Evolutionary conservation across 2,113 vertebrate species (phyloP).

Genomic region (Picathartes gymnocephalus): DNA sequence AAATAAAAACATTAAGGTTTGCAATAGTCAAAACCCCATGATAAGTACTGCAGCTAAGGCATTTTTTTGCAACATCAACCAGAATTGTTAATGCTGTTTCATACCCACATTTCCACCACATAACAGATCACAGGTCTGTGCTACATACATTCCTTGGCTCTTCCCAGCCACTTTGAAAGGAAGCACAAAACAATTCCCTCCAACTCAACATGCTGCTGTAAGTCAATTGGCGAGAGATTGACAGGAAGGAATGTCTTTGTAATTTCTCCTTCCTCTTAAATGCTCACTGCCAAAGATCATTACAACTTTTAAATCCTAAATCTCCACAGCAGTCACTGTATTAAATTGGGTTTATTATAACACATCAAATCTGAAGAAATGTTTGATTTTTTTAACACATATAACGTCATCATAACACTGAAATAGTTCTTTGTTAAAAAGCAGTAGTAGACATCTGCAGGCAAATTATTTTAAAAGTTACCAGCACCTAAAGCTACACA

Average conservation of each 20-base stretch:
- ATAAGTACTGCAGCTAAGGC: not conserved
- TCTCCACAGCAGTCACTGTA: not conserved
- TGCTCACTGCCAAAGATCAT: not conserved
- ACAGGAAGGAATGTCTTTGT: not conserved
- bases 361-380: not conserved
- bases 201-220: not conserved
- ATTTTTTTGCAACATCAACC: not conserved
- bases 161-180: not conserved
- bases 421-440: not conserved
- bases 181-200: not conserved
- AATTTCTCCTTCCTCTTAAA: not conserved
- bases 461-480: not conserved
- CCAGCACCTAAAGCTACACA: not conserved
- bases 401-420: not conserved
- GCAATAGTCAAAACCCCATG: not conserved
- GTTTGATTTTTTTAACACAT: not conserved
- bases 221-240: accelerated
- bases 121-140: not conserved
- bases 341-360: not conserved
- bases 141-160: not conserved
- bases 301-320: not conserved
- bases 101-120: not conserved
- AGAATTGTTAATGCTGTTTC: not conserved
- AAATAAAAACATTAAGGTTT: not conserved
- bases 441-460: not conserved